Conservation (phyloP, 2,888 invertebrate species). For the Leptinotarsa haldemani region DNA sequence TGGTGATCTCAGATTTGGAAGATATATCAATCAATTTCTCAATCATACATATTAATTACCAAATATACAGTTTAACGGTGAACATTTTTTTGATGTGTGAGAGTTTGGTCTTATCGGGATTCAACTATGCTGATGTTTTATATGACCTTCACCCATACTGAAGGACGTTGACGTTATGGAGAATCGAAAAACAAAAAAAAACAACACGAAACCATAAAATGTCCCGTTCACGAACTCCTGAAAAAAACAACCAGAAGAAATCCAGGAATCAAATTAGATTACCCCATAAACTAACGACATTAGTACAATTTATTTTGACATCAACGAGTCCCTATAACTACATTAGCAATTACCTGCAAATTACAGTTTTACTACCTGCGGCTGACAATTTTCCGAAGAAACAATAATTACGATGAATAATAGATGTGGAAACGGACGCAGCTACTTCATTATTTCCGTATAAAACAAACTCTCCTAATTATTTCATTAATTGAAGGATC, state of each 20-base stretch:
- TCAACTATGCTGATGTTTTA: too few relatives aligned
- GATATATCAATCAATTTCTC: too few relatives aligned
- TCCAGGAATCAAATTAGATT: conserved; percentile 16
- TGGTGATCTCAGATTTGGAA: too few relatives aligned
- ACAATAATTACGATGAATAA: conserved; percentile 53
- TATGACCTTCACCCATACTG: too few relatives aligned
- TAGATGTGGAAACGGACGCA: conserved; percentile 47
- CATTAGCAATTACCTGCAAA: conserved; percentile 38
- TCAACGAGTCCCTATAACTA: conserved; percentile 36
- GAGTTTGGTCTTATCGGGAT: too few relatives aligned
- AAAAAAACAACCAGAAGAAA: background rate
- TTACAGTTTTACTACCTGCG: conserved; percentile 29
- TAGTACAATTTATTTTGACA: conserved; percentile 25
- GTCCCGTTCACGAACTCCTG: background rate
- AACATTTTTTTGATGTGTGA: too few relatives aligned
- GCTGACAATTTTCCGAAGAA: conserved; percentile 36
- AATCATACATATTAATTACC: too few relatives aligned
- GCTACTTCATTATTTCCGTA: conserved; percentile 52
- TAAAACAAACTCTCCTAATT: conserved; percentile 54
- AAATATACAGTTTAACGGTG: too few relatives aligned
- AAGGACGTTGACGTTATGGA: too few relatives aligned
- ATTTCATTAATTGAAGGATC: conserved; percentile 56
- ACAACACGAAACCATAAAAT: too few relatives aligned
- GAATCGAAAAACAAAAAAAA: too few relatives aligned
- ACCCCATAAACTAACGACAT: conserved; percentile 3